A percentile compares a stretch with the other conserved stretches of the same genome.
Evolutionary conservation across 2,888 invertebrate genomes (phyloP).

Genomic region (Philaethria dido): DNA sequence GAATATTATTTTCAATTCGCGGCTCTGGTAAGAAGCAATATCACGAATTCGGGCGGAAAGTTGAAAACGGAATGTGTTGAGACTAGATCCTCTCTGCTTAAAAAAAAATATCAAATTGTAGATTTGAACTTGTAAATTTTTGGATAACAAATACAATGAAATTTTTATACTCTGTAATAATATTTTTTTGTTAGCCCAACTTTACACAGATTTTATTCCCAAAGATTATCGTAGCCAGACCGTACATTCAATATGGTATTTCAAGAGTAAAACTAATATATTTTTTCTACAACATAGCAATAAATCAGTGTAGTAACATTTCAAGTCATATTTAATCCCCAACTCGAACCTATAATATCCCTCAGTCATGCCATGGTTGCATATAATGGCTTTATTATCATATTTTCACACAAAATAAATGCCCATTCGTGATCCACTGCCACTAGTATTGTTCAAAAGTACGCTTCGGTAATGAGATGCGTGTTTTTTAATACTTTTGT

Average conservation of each 20-base stretch:
- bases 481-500: conserved; percentile 47
- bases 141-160: too few relatives aligned
- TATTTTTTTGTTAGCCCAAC: too few relatives aligned
- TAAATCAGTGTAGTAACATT: conserved; percentile 38
- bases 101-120: too few relatives aligned
- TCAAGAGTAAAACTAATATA: not conserved
- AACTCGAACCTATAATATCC: conserved; percentile 51
- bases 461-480: conserved; percentile 48
- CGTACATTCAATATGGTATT: not conserved
- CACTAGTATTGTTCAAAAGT: conserved; percentile 32
- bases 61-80: too few relatives aligned
- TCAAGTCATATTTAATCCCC: conserved; percentile 49
- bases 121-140: too few relatives aligned
- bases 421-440: conserved; percentile 31
- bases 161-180: too few relatives aligned
- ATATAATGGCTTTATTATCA: conserved; percentile 66
- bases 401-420: conserved; percentile 43
- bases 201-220: not conserved
- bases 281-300: conserved; percentile 18
- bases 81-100: too few relatives aligned
- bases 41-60: too few relatives aligned
- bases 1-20: too few relatives aligned
- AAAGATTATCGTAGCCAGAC: not conserved
- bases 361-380: conserved; percentile 70
- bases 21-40: too few relatives aligned